Evolutionary conservation across 2,797 vertebrate species (phyloP).

Genomic region (Prionace glauca): DNA sequence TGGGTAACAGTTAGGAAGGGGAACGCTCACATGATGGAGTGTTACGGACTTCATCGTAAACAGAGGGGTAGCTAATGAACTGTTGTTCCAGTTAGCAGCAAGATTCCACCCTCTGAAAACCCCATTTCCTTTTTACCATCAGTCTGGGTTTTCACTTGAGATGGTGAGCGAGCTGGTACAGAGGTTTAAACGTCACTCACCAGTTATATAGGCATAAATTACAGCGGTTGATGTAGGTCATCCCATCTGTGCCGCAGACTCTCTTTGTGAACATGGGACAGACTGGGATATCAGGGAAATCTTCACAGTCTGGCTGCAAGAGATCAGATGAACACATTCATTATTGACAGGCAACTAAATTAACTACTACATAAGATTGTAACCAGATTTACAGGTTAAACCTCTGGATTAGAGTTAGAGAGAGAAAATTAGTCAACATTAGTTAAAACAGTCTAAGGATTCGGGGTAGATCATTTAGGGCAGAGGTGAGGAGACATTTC

Average conservation of each 20-base stretch:
- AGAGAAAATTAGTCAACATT: neutral
- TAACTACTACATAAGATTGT: neutral
- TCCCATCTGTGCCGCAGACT: neutral
- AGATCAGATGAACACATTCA: neutral
- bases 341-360: neutral
- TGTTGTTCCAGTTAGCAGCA: neutral
- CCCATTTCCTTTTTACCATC: neutral
- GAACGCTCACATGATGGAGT: too few species aligned
- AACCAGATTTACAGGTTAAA: neutral
- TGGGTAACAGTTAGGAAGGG: too few species aligned
- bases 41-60: neutral
- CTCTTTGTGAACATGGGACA: neutral
- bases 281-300: neutral
- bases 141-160: neutral
- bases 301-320: constrained; percentile 7
- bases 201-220: neutral
- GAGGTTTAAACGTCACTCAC: neutral
- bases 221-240: neutral
- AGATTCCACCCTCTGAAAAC: neutral
- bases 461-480: too few species aligned
- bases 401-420: neutral
- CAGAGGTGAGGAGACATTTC: too few species aligned
- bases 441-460: too few species aligned
- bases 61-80: neutral
- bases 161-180: neutral